Base-by-base conservation (phyloP, 1,140 invertebrate species). In the Cataglyphis hispanica region DNA sequence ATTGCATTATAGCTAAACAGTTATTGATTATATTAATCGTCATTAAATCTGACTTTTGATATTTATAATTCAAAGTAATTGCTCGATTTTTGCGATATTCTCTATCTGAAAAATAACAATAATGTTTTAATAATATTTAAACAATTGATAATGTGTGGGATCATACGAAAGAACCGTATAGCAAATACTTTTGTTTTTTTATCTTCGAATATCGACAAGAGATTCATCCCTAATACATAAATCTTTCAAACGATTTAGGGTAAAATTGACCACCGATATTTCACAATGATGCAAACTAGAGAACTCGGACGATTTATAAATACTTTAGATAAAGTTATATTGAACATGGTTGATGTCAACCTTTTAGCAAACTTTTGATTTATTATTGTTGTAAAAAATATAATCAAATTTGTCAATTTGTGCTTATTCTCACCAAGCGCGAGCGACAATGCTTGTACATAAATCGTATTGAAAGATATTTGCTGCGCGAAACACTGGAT, bases 231-330 rank as follows among this genome's bases (percentile, higher is more conserved):
- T 22, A 34, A 58, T 22, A 37, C 31, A 74, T 74, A 58, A 58
- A 74, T 74, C n/a, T 58, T 37, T 22, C 31, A 37, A 53, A 37
- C 37, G n/a, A 74, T 31, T 50, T 7, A 0, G 10, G 19, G 10
- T 3, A 22, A 72, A 72, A 34, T 74, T 11, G 31, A 74, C 13
- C 19, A 16, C 19, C 70, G 34, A 19, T n/a, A 22, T 58, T 11
- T 58, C 11, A 34, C 10, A 74, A 16, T 46, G 22, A 31, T 50
- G 66, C 22, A 46, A 69, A 46, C 1, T 69, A 34, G 22, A 31
- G 43, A 76, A 63, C 10, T 63, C 11, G 40, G 37, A 50, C 53
- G 37, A 63, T 53, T 50, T 78, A 63, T 78, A 64, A 78, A 78
- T 27, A 31, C 11, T 46, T 78, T 11, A 4, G 31, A 0, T 19